Percentiles rank a stretch among this genome's conserved stretches.
Evolutionary conservation across 2,797 vertebrate species (phyloP).

Genomic region (Dermochelys coriacea): DNA sequence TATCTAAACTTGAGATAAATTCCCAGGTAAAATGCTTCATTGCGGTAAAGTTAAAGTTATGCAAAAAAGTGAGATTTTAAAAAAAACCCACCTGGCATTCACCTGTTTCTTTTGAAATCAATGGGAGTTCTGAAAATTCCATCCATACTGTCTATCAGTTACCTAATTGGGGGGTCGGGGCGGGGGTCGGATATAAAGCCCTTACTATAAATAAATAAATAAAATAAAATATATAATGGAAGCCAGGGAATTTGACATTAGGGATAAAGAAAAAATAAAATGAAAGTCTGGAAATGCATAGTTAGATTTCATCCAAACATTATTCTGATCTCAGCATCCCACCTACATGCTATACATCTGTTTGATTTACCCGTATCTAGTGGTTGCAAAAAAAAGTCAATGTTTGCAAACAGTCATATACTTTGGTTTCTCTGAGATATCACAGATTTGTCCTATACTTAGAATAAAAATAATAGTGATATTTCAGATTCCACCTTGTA

Average conservation of each 20-base stretch:
- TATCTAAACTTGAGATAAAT: too few relatives aligned
- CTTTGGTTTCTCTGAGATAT: not conserved
- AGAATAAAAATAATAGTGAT: not conserved
- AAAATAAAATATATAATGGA: too few relatives aligned
- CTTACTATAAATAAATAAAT: too few relatives aligned
- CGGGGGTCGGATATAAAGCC: accelerated
- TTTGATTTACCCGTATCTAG: not conserved
- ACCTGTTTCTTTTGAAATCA: not conserved
- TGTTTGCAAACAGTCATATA: not conserved
- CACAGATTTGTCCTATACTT: not conserved
- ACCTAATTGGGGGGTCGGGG: not conserved
- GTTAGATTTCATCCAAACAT: not conserved
- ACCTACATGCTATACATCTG: not conserved
- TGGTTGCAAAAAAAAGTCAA: not conserved
- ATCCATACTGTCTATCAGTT: not conserved
- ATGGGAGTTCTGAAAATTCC: not conserved
- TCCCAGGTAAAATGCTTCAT: too few relatives aligned
- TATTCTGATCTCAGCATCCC: not conserved
- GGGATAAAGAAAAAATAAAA: not conserved
- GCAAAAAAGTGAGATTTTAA: not conserved
- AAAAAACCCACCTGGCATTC: too few relatives aligned
- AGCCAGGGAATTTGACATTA: not conserved
- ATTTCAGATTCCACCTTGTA: not conserved
- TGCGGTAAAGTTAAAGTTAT: too few relatives aligned
- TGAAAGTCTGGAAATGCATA: not conserved